These are phyloP conservation scores for Chaetura pelagica DNA, from an alignment of 2,113 vertebrate species.

Conservation along the genomic window DNA sequence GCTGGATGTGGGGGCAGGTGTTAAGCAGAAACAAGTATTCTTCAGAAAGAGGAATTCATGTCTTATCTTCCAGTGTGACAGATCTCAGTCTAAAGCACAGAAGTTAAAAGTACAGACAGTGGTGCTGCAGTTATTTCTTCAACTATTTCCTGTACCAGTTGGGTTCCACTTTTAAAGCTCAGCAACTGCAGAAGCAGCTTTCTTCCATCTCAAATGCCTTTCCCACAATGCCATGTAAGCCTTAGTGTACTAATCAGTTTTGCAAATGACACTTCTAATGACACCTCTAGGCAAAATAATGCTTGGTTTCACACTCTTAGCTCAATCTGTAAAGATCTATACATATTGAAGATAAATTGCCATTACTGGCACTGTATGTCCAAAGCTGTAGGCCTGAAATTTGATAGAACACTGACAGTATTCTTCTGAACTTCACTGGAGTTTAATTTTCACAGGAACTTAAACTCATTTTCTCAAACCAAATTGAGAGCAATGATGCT, in stretches of 20 bases:
- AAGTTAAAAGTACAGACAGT: neutral
- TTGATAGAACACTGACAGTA: neutral
- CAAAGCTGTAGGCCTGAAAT: neutral
- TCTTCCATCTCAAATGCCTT: neutral
- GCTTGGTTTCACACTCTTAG: neutral
- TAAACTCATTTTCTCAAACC: neutral
- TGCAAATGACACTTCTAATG: neutral
- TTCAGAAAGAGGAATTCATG: neutral
- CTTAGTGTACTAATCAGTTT: neutral
- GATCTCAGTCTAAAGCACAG: neutral
- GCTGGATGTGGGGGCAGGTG: rapidly evolving
- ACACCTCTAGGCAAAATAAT: neutral
- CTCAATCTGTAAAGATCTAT: neutral
- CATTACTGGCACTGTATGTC: neutral
- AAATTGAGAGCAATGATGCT: neutral
- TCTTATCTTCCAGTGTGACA: neutral
- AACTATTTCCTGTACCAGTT: neutral
- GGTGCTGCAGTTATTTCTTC: neutral
- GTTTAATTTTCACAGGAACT: neutral
- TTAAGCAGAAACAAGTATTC: neutral
- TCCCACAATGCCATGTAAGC: neutral
- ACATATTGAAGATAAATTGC: neutral
- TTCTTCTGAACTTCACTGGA: neutral
- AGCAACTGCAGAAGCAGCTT: neutral
- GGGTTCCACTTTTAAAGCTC: neutral